Evolutionary conservation across 2,888 invertebrate genomes (phyloP).

Genomic region (Caenorhabditis auriculariae): DNA sequence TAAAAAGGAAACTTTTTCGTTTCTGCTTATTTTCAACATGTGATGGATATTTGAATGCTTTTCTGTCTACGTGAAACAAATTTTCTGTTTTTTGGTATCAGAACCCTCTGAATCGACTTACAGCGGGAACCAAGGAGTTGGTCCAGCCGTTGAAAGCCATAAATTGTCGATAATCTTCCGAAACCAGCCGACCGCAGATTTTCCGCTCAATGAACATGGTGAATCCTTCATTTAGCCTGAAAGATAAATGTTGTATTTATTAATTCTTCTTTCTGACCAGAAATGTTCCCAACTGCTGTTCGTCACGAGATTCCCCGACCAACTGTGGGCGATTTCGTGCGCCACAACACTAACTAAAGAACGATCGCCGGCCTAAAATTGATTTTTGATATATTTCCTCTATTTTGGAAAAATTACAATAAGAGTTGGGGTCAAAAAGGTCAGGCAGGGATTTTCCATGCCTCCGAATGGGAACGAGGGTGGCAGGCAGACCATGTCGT

Average conservation of each 20-base stretch:
- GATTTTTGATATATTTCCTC: not conserved
- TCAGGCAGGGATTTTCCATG: conserved; percentile 95
- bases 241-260: not conserved
- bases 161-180: conserved; percentile 75
- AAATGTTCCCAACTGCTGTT: conserved; percentile 91
- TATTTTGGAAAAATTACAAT: conserved; percentile 69
- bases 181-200: conserved; percentile 76
- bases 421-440: conserved; percentile 89
- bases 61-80: too few species aligned
- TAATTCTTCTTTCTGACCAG: conserved; percentile 71
- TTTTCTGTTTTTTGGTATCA: too few species aligned
- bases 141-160: conserved; percentile 78
- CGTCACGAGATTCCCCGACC: conserved; percentile 92
- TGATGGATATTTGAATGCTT: too few species aligned
- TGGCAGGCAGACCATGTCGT: conserved; percentile 84
- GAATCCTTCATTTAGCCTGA: conserved; percentile 84
- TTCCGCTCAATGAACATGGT: conserved; percentile 89
- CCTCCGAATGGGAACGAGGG: conserved; percentile 93
- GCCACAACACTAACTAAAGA: conserved; percentile 86
- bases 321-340: conserved; percentile 93
- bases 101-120: too few species aligned
- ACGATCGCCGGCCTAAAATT: conserved; percentile 80
- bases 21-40: too few species aligned
- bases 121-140: conserved; percentile 74
- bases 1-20: too few species aligned